Base-by-base conservation (phyloP, 2,888 invertebrate species). In the Apotomis betuletana region DNA sequence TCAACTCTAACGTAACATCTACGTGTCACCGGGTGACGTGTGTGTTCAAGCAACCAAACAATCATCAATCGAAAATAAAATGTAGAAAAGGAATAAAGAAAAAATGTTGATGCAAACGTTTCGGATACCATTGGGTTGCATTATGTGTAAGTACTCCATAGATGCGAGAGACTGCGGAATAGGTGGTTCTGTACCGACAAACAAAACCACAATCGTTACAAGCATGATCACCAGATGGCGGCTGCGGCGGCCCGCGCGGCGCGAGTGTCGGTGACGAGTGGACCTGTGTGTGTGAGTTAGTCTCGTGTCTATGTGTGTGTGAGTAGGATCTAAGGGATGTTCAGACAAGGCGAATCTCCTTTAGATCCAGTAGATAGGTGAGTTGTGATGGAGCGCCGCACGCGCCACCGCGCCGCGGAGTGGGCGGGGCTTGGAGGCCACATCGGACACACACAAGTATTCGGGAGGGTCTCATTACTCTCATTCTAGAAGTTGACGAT, bases 81-180 rank as follows among this genome's bases (percentile, higher is more conserved):
- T 82, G 82, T 82, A 82, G 74, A 80, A 82, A 81, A 77, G 78
- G 74, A 75, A 80, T 77, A 82, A 81, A 80, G 82, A 85, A 83
- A 76, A 27, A 82, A 79, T 82, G 81, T 78, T 81, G 83, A 91
- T 91, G 91, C 90, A 88, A 87, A 87, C 84, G 84, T 87, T 82
- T 86, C 87, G 90, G 87, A 87, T 93, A 93, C 92, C 92, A 88
- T 92, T 91, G 87, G 92, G 91, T 91, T 92, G 92, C 90, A 90
- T 86, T 78, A 92, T 90, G 87, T 92, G 92, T 87, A 91, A 92
- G 92, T 91, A 92, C 88, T 93, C 92, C 92, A 92, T 90, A 87
- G 91, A 89, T 85, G 90, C 91, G 91, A 90, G 86, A 88, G 90
- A 84, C 92, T 91, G 92, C 92, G 92, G 91, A 87, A 91, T 87